Evolutionary conservation across 2,797 vertebrate species (phyloP).

Genomic region (Atherinosoma microstoma): DNA sequence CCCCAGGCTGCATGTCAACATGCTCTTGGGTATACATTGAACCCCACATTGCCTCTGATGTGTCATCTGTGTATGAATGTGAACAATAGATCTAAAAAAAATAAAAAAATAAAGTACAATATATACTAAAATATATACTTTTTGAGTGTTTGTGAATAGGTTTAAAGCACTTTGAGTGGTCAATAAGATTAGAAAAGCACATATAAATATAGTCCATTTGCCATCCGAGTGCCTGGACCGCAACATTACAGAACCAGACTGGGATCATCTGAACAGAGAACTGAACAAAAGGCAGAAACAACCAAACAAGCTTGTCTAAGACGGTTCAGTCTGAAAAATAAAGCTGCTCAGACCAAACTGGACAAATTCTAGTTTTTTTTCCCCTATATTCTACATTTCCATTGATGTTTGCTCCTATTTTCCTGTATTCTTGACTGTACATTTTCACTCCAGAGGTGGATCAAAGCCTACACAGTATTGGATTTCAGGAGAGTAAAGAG

Average conservation of each 20-base stretch:
- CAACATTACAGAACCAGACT: background rate
- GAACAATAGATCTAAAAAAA: no score
- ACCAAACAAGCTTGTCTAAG: background rate
- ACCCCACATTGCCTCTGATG: background rate
- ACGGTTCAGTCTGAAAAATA: background rate
- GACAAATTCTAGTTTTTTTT: no score
- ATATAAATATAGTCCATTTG: background rate
- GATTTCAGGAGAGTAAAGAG: constrained; percentile 8
- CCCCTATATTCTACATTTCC: background rate
- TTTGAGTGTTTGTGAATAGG: background rate
- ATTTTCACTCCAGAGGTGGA: background rate
- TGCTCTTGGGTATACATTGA: background rate
- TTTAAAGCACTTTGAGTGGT: background rate
- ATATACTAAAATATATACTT: background rate
- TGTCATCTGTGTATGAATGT: background rate
- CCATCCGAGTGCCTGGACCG: background rate
- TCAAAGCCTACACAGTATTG: background rate
- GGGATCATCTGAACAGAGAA: no score
- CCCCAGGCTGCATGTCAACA: background rate
- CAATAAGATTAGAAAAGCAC: background rate
- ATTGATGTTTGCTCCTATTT: background rate
- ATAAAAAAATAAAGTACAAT: no score
- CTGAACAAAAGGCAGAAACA: background rate
- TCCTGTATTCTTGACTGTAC: background rate
- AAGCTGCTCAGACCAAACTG: background rate